Conservation (phyloP, 2,888 invertebrate species). For the Hirtodrosophila cameraria region DNA sequence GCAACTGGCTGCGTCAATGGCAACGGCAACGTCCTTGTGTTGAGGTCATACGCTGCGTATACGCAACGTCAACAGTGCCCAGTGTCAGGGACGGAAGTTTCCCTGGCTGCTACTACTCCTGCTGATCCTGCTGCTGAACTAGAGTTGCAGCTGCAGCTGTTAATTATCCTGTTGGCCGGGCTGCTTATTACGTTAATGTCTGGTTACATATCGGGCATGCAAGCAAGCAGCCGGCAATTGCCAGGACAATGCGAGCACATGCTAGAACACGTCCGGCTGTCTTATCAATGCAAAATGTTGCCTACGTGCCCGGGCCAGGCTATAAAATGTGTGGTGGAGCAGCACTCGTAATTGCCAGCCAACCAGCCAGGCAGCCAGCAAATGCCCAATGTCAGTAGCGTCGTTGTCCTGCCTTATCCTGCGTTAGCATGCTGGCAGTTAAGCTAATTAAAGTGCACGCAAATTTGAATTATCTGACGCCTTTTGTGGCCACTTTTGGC, state of each 20-base stretch:
- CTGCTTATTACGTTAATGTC: constrained; percentile 75
- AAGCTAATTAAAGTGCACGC: constrained; percentile 77
- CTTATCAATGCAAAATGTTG: constrained; percentile 60
- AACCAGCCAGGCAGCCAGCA: constrained; percentile 36
- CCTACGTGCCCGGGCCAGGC: constrained; percentile 57
- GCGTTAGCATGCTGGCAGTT: constrained; percentile 40
- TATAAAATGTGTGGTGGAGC: constrained; percentile 44
- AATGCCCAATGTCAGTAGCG: constrained; percentile 51
- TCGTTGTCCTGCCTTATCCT: constrained; percentile 24
- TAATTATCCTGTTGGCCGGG: constrained; percentile 42
- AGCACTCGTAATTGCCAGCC: constrained; percentile 61
- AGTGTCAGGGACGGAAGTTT: constrained; percentile 20
- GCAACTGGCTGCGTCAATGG: not conserved
- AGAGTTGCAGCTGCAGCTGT: constrained; percentile 43
- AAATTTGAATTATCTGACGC: constrained; percentile 69
- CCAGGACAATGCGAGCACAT: constrained; percentile 48
- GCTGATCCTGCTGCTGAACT: constrained; percentile 2
- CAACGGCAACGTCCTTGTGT: constrained; percentile 29
- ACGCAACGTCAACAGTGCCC: constrained; percentile 14
- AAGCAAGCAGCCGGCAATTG: constrained; percentile 60
- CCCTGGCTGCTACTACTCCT: constrained; percentile 1
- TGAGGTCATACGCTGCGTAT: constrained; percentile 53
- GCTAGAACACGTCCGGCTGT: constrained; percentile 50
- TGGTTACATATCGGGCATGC: constrained; percentile 58
- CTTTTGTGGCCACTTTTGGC: constrained; percentile 40